Evolutionary conservation across 2,888 invertebrate genomes (phyloP).

Genomic region (Dynastes maya): DNA sequence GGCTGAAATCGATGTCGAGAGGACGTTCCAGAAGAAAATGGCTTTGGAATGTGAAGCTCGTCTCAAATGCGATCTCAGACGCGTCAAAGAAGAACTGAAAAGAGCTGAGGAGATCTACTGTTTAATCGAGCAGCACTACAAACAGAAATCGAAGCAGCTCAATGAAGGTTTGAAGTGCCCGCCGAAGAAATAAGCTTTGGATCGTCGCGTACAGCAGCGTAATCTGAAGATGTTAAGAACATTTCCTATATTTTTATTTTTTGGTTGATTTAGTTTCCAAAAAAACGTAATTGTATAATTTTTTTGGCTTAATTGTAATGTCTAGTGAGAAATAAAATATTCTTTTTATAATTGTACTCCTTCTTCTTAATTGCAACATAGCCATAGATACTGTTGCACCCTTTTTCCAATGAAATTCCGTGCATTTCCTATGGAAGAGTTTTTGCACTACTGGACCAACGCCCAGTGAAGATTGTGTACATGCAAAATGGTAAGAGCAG

Average conservation of each 20-base stretch:
- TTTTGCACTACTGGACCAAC: too few species aligned
- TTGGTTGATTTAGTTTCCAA: background rate
- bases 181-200: background rate
- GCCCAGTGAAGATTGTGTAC: too few species aligned
- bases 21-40: slow-evolving; percentile 22
- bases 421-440: too few species aligned
- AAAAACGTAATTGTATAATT: background rate
- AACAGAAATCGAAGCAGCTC: slow-evolving; percentile 18
- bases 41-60: slow-evolving; percentile 10
- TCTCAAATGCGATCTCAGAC: slow-evolving; percentile 30
- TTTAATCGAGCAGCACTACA: slow-evolving; percentile 21
- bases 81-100: slow-evolving; percentile 36
- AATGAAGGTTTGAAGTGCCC: slow-evolving; percentile 14
- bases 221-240: background rate
- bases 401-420: too few species aligned
- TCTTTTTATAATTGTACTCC: too few species aligned
- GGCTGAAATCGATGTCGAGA: slow-evolving; percentile 30
- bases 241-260: too few species aligned
- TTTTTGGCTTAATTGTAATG: background rate
- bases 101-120: slow-evolving; percentile 32
- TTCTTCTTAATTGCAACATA: too few species aligned
- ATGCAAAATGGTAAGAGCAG: too few species aligned
- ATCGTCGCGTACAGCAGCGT: background rate
- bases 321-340: too few species aligned
- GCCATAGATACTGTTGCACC: too few species aligned